Conservation (phyloP, 2,888 invertebrate genomes). For the Rambutsinella grinnellia region DNA sequence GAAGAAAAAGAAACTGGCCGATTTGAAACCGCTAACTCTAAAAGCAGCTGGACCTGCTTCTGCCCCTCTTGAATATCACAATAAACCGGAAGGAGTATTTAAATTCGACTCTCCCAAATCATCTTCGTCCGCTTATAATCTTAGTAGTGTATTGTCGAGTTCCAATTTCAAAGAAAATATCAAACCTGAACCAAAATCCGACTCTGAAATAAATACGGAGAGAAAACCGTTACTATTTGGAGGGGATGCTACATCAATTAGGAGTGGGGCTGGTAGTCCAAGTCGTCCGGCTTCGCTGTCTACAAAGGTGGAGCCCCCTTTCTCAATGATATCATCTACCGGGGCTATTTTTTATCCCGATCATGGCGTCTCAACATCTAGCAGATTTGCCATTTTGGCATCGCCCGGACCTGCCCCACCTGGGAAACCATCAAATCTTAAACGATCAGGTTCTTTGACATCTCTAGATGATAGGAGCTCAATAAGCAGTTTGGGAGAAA, state of each 20-base stretch:
- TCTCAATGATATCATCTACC: constrained; percentile 33
- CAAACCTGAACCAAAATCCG: constrained; percentile 26
- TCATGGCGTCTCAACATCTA: constrained; percentile 46
- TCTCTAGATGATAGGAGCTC: constrained; percentile 46
- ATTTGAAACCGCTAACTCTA: constrained; percentile 28
- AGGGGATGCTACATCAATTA: neutral
- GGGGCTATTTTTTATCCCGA: constrained; percentile 32
- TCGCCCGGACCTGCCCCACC: constrained; percentile 37
- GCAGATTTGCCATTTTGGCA: constrained; percentile 55
- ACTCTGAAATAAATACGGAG: neutral
- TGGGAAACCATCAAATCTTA: constrained; percentile 4
- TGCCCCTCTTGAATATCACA: constrained; percentile 20
- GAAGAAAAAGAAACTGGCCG: constrained; percentile 53
- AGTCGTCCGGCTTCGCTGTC: constrained; percentile 12
- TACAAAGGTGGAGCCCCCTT: constrained; percentile 46
- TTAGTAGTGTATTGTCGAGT: constrained; percentile 1
- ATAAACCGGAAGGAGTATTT: constrained; percentile 19
- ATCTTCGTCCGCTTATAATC: constrained; percentile 6
- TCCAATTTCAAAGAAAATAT: constrained; percentile 46
- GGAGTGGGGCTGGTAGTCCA: neutral
- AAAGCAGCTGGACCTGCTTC: constrained; percentile 33
- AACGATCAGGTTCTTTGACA: constrained; percentile 36
- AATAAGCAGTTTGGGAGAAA: constrained; percentile 25
- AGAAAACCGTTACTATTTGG: neutral
- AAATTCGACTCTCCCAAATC: constrained; percentile 35